Base-by-base conservation (phyloP, 1,140 invertebrate species). In the Steinernema feltiae region DNA sequence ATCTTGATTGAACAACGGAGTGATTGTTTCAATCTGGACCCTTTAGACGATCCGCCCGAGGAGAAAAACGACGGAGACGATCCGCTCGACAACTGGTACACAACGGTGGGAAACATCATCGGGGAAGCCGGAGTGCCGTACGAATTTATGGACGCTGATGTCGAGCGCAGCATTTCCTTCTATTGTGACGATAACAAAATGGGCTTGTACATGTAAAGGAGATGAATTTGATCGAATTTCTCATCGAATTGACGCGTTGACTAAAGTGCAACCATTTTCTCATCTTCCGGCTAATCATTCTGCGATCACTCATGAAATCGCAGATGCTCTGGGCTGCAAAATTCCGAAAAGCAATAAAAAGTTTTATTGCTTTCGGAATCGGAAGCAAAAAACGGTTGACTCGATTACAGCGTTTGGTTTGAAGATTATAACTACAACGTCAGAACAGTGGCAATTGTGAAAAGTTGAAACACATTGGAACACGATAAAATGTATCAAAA, bases 61-160 rank as follows among this genome's bases (percentile, higher is more conserved):
- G 30, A 72, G 1, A 74, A 80, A 27, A 29, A 41, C 69, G 72
- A 74, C 71, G 71, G 78, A 48, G 71, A 71, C 35, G 71, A 70
- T 3, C 78, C 78, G 48, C 78, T 80, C 48, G 78, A 76, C 3
- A 71, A 32, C 24, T 80, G 78, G 78, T 80, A 80, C 48, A 75
- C 76, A 17, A 80, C 70, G 29, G 69, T 69, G 2, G 76, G 76
- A 53, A 80, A 80, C 48, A 74, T 78, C 17, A 70, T 46, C 41
- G 76, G 78, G 27, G 78, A 80, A 63, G 76, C 78, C 12, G 78
- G 78, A 18, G 24, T 80, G 12, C 76, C 78, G 0, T 46, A 12
- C n/a, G 41, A 46, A n/a, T n/a, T 46, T n/a, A 7, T 41, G 15
- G 53, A 63, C 24, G 53, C 53, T 21, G 53, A 63, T 63, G 24